Evolutionary conservation across 2,797 vertebrate species (phyloP).

Genomic region (Sardinella longiceps): DNA sequence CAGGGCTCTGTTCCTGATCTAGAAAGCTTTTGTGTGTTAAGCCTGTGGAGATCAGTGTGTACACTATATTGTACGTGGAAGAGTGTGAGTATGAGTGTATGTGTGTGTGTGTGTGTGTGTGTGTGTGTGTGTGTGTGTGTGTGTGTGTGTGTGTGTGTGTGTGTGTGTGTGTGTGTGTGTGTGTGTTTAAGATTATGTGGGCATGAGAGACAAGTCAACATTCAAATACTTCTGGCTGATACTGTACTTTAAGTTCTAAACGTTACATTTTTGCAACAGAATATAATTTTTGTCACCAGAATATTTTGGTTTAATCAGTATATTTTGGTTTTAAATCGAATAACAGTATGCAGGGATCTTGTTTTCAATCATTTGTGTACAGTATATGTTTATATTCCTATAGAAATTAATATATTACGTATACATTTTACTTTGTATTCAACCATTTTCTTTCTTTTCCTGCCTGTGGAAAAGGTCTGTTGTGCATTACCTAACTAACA

Average conservation of each 20-base stretch:
- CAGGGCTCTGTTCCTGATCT: not conserved
- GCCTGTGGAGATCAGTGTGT: not conserved
- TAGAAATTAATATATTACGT: too few relatives aligned
- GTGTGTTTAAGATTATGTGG: not conserved
- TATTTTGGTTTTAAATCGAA: too few relatives aligned
- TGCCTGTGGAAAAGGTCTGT: not conserved
- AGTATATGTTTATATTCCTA: too few relatives aligned
- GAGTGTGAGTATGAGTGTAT: not conserved
- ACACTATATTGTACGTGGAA: not conserved
- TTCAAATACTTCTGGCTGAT: not conserved
- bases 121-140: not conserved
- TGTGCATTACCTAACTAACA: too few relatives aligned
- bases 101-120: not conserved
- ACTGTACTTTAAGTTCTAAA: too few relatives aligned
- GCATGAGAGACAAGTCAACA: too few relatives aligned
- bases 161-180: not conserved
- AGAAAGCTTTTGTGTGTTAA: slow-evolving; percentile 23
- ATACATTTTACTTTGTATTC: too few relatives aligned
- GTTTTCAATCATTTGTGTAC: too few relatives aligned
- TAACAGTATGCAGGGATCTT: too few relatives aligned
- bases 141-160: not conserved
- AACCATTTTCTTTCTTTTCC: not conserved
- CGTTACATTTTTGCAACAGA: too few relatives aligned
- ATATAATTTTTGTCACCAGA: too few relatives aligned
- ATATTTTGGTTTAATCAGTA: too few relatives aligned